Percentiles rank a stretch among this genome's conserved stretches.
These are phyloP conservation scores for Drosophila novamexicana DNA, from an alignment of 1,140 invertebrate species.

Conservation along the genomic window DNA sequence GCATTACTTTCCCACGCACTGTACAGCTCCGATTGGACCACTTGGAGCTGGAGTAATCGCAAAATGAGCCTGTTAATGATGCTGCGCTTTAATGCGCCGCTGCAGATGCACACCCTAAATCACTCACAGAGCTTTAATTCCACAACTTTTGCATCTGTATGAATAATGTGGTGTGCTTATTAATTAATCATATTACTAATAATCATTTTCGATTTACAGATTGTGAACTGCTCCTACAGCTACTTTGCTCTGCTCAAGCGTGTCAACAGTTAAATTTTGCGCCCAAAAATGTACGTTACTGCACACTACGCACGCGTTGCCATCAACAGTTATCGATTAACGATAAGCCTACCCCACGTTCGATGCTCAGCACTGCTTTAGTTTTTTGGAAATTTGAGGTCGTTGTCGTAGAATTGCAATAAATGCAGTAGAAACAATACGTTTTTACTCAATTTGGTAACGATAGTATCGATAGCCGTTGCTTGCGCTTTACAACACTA, in stretches of 20 bases:
- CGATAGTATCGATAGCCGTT: not conserved
- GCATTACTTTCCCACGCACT: slow-evolving; percentile 50
- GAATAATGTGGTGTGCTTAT: not conserved
- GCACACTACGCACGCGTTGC: not conserved
- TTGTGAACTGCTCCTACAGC: slow-evolving; percentile 77
- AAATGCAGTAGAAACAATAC: slow-evolving; percentile 14
- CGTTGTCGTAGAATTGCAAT: not conserved
- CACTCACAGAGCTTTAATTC: slow-evolving; percentile 58
- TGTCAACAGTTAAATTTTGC: slow-evolving; percentile 62
- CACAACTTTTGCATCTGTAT: slow-evolving; percentile 72
- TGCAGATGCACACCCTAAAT: slow-evolving; percentile 56
- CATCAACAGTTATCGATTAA: slow-evolving; percentile 19
- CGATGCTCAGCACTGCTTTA: not conserved
- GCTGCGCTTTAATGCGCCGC: slow-evolving; percentile 56
- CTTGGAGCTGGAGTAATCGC: slow-evolving; percentile 61
- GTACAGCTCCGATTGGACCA: slow-evolving; percentile 67
- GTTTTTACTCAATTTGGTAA: not conserved
- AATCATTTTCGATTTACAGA: slow-evolving; percentile 55
- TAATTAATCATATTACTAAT: slow-evolving; percentile 2
- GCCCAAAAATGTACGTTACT: not conserved
- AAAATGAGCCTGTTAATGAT: slow-evolving; percentile 60
- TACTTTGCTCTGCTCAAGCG: slow-evolving; percentile 74
- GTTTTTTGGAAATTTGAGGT: not conserved
- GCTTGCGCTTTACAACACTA: slow-evolving; percentile 15
- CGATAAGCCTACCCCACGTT: not conserved